These are phyloP conservation scores for Leptoteleia sp. DNA, from an alignment of 1,140 invertebrate species.

Conservation along the genomic window DNA sequence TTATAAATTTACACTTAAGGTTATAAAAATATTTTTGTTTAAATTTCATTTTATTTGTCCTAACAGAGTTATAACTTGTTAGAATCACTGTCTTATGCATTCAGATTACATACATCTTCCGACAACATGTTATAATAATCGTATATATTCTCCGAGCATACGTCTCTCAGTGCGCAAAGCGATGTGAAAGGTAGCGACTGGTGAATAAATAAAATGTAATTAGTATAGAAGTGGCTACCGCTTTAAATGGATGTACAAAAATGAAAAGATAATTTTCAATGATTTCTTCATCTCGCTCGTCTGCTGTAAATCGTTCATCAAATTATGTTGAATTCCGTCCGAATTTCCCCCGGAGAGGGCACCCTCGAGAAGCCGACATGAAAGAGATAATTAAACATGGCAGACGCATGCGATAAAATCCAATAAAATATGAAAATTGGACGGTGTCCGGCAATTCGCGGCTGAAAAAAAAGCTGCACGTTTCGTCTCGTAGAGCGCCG, in stretches of 20 bases:
- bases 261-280: constrained; percentile 53
- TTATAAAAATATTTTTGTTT: too few species aligned
- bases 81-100: too few species aligned
- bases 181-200: not conserved
- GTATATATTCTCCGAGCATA: too few species aligned
- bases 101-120: too few species aligned
- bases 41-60: too few species aligned
- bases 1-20: too few species aligned
- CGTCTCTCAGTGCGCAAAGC: too few species aligned
- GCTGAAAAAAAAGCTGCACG: constrained; percentile 66
- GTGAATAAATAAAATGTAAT: constrained; percentile 28
- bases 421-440: constrained; percentile 80
- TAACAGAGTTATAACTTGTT: too few species aligned
- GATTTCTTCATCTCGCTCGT: constrained; percentile 49
- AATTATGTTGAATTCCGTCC: constrained; percentile 58
- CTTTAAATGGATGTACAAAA: constrained; percentile 13
- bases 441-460: constrained; percentile 71
- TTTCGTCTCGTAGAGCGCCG: constrained; percentile 67
- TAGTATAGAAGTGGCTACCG: constrained; percentile 6
- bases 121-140: too few species aligned
- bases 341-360: constrained; percentile 50
- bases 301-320: constrained; percentile 54
- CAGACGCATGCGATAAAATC: constrained; percentile 69
- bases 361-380: constrained; percentile 61
- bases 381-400: constrained; percentile 69